Evolutionary conservation across 2,113 vertebrate species (phyloP), one percentile per base, ranked within the genome.

Genomic region (Ictalurus punctatus): DNA sequence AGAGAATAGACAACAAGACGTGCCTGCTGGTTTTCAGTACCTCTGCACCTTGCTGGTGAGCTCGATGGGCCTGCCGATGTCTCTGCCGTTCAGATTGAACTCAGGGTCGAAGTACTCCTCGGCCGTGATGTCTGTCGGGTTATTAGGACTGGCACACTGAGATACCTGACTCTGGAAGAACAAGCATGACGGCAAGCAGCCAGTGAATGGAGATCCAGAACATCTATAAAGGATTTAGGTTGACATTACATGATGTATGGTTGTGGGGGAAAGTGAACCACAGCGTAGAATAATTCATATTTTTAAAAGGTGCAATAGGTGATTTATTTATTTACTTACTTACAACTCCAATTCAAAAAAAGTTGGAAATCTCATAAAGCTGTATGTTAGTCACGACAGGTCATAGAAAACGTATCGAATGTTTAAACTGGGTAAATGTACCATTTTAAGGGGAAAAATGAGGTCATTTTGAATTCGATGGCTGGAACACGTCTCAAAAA

Each of bases 1-100:
- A 83, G 52, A 88, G 10, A 83, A 25, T 14, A 65, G 44, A 81
- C 37, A 84, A 1, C 12, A 56, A 1, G 2, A n/a, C 19, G 37
- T 17, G 23, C 52, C 13, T 19, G 10, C 21, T 40, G 2, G 23
- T 19, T 65, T 76, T 86, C 69, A 74, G 37, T 59, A 96, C 96
- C 92, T 95, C 92, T 96, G 96, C 76, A 96, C 95, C 95, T 96
- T 96, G 93, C 95, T 96, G 44, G 95, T 95, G 4, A 96, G 95
- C 93, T 96, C 96, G 0, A 96, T 59, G 9, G 96, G 96, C 27
- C 96, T 94, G 6, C 96, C 96, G 23, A 96, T 96, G 91, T 96
- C 96, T 17, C 96, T 92, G 85, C 90, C 92, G 8, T 96, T 95
- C 76, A 96, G 94, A 90, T 94, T 93, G 88, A 96, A 96, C 89